Base-by-base conservation (phyloP, 2,797 vertebrate genomes). In the Centroberyx gerrardi region DNA sequence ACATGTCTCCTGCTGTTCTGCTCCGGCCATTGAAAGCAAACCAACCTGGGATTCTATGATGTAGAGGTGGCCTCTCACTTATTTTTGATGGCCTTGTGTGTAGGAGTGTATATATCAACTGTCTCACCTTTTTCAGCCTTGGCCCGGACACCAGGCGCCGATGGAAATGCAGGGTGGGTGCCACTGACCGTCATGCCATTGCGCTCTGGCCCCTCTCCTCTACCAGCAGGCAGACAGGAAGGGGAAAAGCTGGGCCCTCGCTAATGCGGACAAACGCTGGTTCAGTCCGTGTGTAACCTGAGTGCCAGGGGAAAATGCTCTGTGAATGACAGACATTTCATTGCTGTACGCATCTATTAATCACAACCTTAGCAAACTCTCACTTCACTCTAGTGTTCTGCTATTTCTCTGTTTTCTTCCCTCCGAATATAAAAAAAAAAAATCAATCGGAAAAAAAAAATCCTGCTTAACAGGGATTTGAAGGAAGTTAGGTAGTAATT, bases 71-170 rank as follows among this genome's bases (percentile, higher is more conserved):
- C 62, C 75, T 65, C 70, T 83, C 38, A 38, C 75, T 71, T 80
- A 42, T 84, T 78, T 87, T 81, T 76, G 81, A 89, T 84, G 62
- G 84, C 75, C 48, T 72, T 42, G 51, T 77, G 49, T 73, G 81
- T 68, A 40, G 68, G 76, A 48, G 73, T 61, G 73, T 80, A 60
- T 77, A 95, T 96, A 96, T 96, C 95, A 96, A 95, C 94, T 96
- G 95, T 96, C 96, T 97, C 96, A 93, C 90, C 87, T 92, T 89
- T 85, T 86, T 85, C 85, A 83, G 84, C 67, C 66, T 91, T 91
- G 91, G 90, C 91, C 54, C 68, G 74, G 81, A 83, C 62, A 18
- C 68, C 81, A 90, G 90, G 88, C 91, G 88, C 88, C 83, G 42
- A 85, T 90, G 85, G 83, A 92, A 91, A 93, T 86, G 80, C 77